Evolutionary conservation across 2,113 vertebrate species (phyloP).

Genomic region (Brienomyrus brachyistius): DNA sequence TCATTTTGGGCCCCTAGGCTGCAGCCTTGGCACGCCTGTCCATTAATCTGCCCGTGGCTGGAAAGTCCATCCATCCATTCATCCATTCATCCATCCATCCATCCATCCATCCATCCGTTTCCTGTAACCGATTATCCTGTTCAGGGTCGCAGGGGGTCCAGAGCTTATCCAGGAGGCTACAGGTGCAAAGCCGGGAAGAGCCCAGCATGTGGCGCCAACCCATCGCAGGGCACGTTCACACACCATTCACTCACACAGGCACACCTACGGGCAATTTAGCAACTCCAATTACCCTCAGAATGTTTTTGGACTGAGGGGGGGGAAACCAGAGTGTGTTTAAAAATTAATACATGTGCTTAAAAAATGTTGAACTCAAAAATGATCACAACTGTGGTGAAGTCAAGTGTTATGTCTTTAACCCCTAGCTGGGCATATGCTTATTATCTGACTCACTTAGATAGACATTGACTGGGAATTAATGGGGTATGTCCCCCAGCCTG

Average conservation of each 20-base stretch:
- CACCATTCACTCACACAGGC: too few species aligned
- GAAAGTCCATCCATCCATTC: neutral
- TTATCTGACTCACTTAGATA: constrained; percentile 44
- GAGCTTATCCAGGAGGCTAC: neutral
- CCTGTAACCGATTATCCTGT: neutral
- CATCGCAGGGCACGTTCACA: neutral
- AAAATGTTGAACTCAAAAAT: neutral
- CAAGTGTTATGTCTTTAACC: neutral
- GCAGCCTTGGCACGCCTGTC: neutral
- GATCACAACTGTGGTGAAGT: neutral
- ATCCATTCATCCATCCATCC: neutral
- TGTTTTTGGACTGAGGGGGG: neutral
- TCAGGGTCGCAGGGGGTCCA: neutral
- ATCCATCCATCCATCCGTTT: neutral
- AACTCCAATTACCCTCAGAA: neutral
- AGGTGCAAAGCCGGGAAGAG: neutral
- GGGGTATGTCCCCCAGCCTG: constrained; percentile 54
- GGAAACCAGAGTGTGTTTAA: neutral
- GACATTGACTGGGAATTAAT: constrained; percentile 53
- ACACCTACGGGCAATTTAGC: neutral
- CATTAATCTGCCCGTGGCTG: neutral
- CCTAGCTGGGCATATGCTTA: neutral
- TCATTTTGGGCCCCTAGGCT: neutral
- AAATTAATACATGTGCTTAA: neutral
- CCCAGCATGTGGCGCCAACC: neutral